Conservation (phyloP, 2,888 invertebrate species). For the Abrostola tripartita region DNA sequence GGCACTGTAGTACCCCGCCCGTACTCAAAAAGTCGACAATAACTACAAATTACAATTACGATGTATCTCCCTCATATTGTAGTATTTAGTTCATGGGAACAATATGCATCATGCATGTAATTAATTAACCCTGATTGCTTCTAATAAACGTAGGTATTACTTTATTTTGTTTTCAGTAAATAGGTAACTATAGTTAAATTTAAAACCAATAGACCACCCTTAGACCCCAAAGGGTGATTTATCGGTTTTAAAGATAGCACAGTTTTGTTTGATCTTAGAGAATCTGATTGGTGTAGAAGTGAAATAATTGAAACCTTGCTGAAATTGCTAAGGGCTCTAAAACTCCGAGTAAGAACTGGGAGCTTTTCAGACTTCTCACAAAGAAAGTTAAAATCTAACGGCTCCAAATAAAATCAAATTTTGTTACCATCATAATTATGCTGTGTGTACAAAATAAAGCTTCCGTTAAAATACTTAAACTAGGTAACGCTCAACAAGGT, state of each 20-base stretch:
- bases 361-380: too few species aligned
- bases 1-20: neutral
- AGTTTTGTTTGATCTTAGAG: too few species aligned
- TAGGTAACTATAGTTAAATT: neutral
- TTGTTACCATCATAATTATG: neutral
- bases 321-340: neutral
- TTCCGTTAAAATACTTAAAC: constrained; percentile 7
- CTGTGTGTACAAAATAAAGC: neutral
- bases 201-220: too few species aligned
- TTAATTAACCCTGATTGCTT: neutral
- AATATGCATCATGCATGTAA: constrained; percentile 13
- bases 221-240: too few species aligned
- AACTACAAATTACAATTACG: neutral
- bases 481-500: constrained; percentile 22
- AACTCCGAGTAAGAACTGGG: neutral
- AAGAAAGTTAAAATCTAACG: too few species aligned
- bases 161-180: neutral
- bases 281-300: too few species aligned
- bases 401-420: too few species aligned
- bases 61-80: constrained; percentile 9
- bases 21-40: neutral
- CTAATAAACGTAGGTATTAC: neutral
- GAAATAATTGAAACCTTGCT: too few species aligned
- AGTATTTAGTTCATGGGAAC: constrained; percentile 24
- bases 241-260: too few species aligned